phyloP scores from a whole-genome alignment of 1,140 invertebrate species.

The Hyposmocoma kahamanoa region DNA sequence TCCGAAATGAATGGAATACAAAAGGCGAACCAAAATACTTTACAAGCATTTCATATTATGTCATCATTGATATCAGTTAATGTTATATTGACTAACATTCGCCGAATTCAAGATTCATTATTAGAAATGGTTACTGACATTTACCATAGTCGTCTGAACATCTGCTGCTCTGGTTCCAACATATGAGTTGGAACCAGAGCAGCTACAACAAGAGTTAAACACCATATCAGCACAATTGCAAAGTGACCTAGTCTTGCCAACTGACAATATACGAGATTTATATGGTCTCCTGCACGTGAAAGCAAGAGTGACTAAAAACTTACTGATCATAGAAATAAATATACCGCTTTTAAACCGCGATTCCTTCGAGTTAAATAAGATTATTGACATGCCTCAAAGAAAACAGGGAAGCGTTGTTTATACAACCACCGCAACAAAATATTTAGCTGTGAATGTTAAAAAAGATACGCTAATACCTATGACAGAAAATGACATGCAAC shows the following conservation, averaged over 20 bases:
- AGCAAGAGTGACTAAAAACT: background rate
- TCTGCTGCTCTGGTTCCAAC: slow-evolving; percentile 11
- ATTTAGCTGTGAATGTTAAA: background rate
- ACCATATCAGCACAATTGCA: slow-evolving; percentile 17
- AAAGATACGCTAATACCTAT: background rate
- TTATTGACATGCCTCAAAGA: background rate
- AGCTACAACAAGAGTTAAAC: slow-evolving; percentile 16
- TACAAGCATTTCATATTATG: slow-evolving; percentile 2
- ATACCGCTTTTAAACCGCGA: background rate
- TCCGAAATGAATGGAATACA: background rate
- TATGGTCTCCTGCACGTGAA: background rate
- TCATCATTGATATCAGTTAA: slow-evolving; percentile 6
- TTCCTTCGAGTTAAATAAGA: background rate
- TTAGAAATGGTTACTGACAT: slow-evolving; percentile 17
- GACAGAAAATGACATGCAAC: background rate
- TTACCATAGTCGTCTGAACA: slow-evolving; percentile 10
- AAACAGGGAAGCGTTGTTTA: background rate
- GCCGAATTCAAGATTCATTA: slow-evolving; percentile 14
- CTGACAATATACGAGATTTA: background rate
- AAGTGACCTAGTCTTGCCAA: slow-evolving; percentile 9
- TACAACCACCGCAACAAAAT: background rate
- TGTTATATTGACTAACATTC: slow-evolving; percentile 10
- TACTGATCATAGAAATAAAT: background rate
- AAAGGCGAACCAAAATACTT: background rate
- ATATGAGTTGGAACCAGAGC: no score